These are phyloP conservation scores for Synergus gifuensis DNA, from an alignment of 2,888 invertebrate genomes.

Conservation along the genomic window DNA sequence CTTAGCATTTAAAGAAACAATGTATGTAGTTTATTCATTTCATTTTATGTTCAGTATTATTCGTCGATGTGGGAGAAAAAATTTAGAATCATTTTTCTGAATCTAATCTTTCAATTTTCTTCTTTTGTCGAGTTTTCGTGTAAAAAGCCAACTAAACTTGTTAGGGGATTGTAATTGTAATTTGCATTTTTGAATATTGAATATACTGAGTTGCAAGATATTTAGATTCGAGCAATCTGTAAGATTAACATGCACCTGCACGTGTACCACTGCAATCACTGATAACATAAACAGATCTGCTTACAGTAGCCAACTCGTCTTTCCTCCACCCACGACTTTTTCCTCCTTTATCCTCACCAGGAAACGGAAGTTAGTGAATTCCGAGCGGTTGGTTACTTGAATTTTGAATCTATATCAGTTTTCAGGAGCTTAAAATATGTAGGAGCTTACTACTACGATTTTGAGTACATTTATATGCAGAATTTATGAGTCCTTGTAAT, in stretches of 20 bases:
- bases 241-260: conserved; percentile 27
- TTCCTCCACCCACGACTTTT: conserved; percentile 22
- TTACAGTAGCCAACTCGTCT: conserved; percentile 13
- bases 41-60: background rate
- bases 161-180: background rate
- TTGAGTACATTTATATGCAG: too few species aligned
- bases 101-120: too few species aligned
- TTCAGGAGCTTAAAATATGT: background rate
- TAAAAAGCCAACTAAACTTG: background rate
- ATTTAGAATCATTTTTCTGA: too few species aligned
- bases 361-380: conserved; percentile 7
- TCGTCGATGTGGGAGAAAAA: too few species aligned
- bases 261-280: conserved; percentile 25
- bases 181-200: background rate
- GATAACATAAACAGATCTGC: conserved; percentile 26
- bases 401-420: too few species aligned
- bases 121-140: background rate
- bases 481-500: background rate
- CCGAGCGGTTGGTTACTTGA: too few species aligned
- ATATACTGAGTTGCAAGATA: background rate
- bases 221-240: conserved; percentile 15
- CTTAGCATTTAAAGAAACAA: background rate
- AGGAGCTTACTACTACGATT: too few species aligned
- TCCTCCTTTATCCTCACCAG: conserved; percentile 12
- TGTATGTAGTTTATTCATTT: background rate